phyloP scores from a whole-genome alignment of 2,888 invertebrate genomes.

The Melinaea marsaeus region DNA sequence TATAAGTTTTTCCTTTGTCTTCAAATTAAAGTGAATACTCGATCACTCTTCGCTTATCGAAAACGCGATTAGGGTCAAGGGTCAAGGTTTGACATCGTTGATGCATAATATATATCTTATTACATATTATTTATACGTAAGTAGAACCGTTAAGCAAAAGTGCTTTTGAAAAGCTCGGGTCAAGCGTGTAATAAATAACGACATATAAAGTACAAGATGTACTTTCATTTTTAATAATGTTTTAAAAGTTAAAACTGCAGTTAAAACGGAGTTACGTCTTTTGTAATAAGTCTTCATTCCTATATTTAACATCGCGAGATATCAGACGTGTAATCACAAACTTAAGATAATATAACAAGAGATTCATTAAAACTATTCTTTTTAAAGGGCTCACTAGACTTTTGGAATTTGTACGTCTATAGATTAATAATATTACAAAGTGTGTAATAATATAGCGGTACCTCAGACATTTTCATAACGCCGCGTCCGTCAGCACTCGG shows the following conservation, averaged over 20 bases:
- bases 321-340: too few species aligned
- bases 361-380: too few species aligned
- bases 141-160: background rate
- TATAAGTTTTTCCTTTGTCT: too few species aligned
- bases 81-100: background rate
- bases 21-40: background rate
- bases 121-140: too few species aligned
- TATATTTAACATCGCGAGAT: too few species aligned
- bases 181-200: conserved; percentile 17
- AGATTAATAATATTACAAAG: background rate
- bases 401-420: background rate
- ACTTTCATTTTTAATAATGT: conserved; percentile 17
- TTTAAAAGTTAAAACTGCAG: conserved; percentile 11
- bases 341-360: too few species aligned
- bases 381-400: too few species aligned
- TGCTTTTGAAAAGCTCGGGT: conserved; percentile 33
- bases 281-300: too few species aligned
- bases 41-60: conserved; percentile 1
- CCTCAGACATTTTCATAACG: background rate
- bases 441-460: conserved; percentile 1
- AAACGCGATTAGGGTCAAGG: background rate
- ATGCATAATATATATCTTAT: too few species aligned
- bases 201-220: conserved; percentile 15
- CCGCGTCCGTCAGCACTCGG: background rate
- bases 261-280: conserved; percentile 19